Base-by-base conservation (phyloP, 2,888 invertebrate species). In the Malacosoma neustria region DNA sequence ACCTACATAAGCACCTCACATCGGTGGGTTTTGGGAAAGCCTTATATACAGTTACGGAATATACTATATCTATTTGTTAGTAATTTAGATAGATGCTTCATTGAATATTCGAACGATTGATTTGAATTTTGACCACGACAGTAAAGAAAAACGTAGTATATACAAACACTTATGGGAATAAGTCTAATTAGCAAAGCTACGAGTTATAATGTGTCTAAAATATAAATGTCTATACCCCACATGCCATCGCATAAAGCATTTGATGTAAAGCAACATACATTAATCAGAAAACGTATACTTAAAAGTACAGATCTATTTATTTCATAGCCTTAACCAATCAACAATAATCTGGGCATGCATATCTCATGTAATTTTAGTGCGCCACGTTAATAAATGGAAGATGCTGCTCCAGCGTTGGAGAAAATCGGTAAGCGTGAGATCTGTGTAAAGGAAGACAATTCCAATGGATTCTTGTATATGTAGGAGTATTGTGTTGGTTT, bases 331-430 rank as follows among this genome's bases (percentile, higher is more conserved):
- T 40, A 37, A 41, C 49, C 46, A 42, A 36, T 36, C 43, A 47
- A 40, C 45, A 49, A 43, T 53, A 62, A 69, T 75, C 72, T 71
- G 73, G 73, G 72, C 76, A 77, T 77, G 76, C 76, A 75, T 69
- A 62, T 61, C 53, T 56, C 50, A 39, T 47, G 48, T 42, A 13
- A 30, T 9, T n/a, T 29, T 13, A 22, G 34, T 29, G 29, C 29
- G 22, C 11, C 22, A 33, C 29, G 22, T 22, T 22, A 22, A 22
- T 22, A 32, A 4, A 22, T 22, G 22, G 22, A 22, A 9, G 5
- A 22, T 22, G 22, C 9, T 22, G 22, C 5, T 9, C 22, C 22
- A 22, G 22, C 22, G 22, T 22, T 5, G 22, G 22, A 9, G 9
- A 22, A 22, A 22, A 22, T 22, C 22, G 22, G 22, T 22, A 22